phyloP scores from a whole-genome alignment of 2,888 invertebrate genomes.

The Actias luna region DNA sequence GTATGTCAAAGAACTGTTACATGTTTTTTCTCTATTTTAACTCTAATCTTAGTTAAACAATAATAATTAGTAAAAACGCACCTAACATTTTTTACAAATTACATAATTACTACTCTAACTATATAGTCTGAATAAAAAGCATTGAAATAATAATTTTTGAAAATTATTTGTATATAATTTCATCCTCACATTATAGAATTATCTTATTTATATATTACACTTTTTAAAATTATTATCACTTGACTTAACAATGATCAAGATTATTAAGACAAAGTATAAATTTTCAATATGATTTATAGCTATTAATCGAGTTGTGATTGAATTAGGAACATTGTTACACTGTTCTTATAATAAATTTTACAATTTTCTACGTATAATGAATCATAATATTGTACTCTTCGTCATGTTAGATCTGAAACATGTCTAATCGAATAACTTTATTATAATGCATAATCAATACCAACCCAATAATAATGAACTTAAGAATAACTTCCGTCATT shows the following conservation, averaged over 20 bases:
- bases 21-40: no score
- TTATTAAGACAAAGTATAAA: slow-evolving; percentile 21
- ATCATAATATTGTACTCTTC: neutral
- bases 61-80: no score
- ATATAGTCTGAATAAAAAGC: neutral
- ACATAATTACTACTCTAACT: neutral
- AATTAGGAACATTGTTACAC: slow-evolving; percentile 54
- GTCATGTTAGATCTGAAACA: neutral
- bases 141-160: neutral
- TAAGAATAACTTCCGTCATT: no score
- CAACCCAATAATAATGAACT: no score
- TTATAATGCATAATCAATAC: no score
- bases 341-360: neutral
- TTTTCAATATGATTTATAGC: slow-evolving; percentile 63
- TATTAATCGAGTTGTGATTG: slow-evolving; percentile 55
- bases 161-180: neutral
- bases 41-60: no score
- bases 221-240: neutral
- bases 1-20: no score
- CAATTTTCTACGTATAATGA: neutral
- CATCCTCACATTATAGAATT: neutral
- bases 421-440: neutral
- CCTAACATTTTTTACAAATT: neutral
- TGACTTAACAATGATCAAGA: slow-evolving; percentile 44
- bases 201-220: no score